phyloP scores from a whole-genome alignment of 2,888 invertebrate genomes.

The Euplagia quadripunctaria region DNA sequence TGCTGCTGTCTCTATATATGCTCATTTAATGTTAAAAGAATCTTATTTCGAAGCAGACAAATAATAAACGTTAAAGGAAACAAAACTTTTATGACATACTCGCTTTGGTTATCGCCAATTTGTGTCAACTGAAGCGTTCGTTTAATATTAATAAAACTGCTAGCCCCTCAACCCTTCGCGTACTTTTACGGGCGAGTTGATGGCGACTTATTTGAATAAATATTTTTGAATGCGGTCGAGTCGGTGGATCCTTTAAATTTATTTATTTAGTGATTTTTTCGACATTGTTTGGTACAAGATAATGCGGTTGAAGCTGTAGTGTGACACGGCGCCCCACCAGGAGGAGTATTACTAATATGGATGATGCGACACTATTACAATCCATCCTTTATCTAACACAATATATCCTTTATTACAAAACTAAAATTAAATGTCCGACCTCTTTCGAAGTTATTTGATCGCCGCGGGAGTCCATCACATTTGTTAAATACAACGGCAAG shows the following conservation, averaged over 20 bases:
- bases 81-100: conserved; percentile 75
- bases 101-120: conserved; percentile 85
- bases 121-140: conserved; percentile 85
- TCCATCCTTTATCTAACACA: conserved; percentile 84
- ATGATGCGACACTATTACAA: conserved; percentile 85
- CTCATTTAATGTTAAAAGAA: conserved; percentile 36
- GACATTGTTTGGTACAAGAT: conserved; percentile 46
- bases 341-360: conserved; percentile 79
- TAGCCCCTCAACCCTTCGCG: conserved; percentile 81
- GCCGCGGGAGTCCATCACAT: conserved; percentile 80
- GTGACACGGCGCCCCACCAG: conserved; percentile 76
- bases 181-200: conserved; percentile 84
- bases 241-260: conserved; percentile 70
- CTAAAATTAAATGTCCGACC: conserved; percentile 81
- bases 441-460: conserved; percentile 80
- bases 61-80: conserved; percentile 69
- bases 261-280: conserved; percentile 77
- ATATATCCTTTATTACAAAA: conserved; percentile 85
- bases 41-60: conserved; percentile 67
- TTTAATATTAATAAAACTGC: conserved; percentile 86
- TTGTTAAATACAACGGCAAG: conserved; percentile 70
- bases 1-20: neutral
- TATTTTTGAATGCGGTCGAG: conserved; percentile 77
- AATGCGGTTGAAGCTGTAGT: conserved; percentile 52
- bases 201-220: conserved; percentile 87